Percentiles rank a stretch among this genome's conserved stretches.
Conservation (phyloP, 2,113 vertebrate genomes). For the Sturnira hondurensis region DNA sequence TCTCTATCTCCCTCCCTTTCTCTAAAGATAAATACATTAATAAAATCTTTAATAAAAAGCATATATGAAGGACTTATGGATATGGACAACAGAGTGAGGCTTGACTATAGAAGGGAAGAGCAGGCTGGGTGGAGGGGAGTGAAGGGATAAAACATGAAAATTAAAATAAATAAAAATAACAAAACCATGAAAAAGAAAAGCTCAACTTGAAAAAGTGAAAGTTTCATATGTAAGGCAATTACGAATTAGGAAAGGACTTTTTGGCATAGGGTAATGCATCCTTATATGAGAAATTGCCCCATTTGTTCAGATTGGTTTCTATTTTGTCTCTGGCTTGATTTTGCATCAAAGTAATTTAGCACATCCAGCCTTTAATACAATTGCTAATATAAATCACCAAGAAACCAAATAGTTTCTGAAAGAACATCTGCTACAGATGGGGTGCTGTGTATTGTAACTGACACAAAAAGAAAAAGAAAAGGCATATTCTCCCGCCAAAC, state of each 20-base stretch:
- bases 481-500: not conserved
- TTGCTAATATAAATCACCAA: slow-evolving; percentile 56
- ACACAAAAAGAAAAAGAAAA: slow-evolving; percentile 32
- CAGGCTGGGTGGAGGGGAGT: too few relatives aligned
- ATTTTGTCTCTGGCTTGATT: slow-evolving; percentile 51
- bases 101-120: too few relatives aligned
- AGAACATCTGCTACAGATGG: slow-evolving; percentile 45
- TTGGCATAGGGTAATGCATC: not conserved
- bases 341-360: slow-evolving; percentile 26
- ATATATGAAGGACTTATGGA: too few relatives aligned
- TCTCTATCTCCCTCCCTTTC: too few relatives aligned
- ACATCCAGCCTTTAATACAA: slow-evolving; percentile 25
- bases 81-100: too few relatives aligned
- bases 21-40: too few relatives aligned
- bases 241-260: not conserved
- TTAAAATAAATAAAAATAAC: too few relatives aligned
- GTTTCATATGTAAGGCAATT: not conserved
- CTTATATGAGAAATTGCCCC: not conserved
- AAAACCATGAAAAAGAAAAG: too few relatives aligned
- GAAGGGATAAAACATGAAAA: too few relatives aligned
- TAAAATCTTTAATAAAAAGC: too few relatives aligned
- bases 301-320: slow-evolving; percentile 48
- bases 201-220: not conserved
- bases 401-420: slow-evolving; percentile 41
- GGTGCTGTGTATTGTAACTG: not conserved